Evolutionary conservation across 2,797 vertebrate species (phyloP), one percentile per base, ranked within the genome.

Genomic region (Gadopsis marmoratus): DNA sequence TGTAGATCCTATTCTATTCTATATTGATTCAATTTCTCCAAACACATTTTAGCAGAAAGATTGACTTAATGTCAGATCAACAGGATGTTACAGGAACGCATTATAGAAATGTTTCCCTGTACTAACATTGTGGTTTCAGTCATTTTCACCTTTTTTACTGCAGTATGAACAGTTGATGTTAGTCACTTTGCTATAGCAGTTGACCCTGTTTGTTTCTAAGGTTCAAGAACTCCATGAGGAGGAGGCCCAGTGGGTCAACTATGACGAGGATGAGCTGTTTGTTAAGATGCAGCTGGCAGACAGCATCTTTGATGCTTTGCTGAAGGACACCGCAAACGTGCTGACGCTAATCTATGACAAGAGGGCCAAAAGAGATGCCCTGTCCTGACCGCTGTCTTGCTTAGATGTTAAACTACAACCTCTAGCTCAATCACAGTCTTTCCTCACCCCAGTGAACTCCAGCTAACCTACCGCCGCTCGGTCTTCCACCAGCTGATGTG

Each of bases 271-370:
- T 4, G 98, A 99, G 61, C 93, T 99, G 68, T 97, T 96, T 80
- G 98, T 99, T 47, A 99, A 99, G 95, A 97, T 98, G 96, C 98
- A 99, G 92, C 86, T 99, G 78, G 97, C 97, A 26, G 98, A 99
- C 19, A 97, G 97, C 64, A 97, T 99, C 93, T 99, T 99, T 1
- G 97, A 99, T 54, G 94, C 97, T 77, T 94, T 99, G 94, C 95
- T 99, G 84, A 97, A 96, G 93, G 98, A 99, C 91, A 99, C 98
- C 0, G 93, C 95, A 33, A 96, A 98, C 48, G 91, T 96, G 23
- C 94, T 99, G 79, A 96, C 95, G 63, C 94, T 95, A 85, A 97
- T 99, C 88, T 96, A 95, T 26, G 96, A 97, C 73, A 97, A 96
- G 85, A 96, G 95, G 89, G 75, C 84, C 50, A 83, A 80, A 73